Percentiles rank a stretch among this genome's conserved stretches.
Evolutionary conservation across 2,113 vertebrate species (phyloP).

Genomic region (Falcunculus frontatus): DNA sequence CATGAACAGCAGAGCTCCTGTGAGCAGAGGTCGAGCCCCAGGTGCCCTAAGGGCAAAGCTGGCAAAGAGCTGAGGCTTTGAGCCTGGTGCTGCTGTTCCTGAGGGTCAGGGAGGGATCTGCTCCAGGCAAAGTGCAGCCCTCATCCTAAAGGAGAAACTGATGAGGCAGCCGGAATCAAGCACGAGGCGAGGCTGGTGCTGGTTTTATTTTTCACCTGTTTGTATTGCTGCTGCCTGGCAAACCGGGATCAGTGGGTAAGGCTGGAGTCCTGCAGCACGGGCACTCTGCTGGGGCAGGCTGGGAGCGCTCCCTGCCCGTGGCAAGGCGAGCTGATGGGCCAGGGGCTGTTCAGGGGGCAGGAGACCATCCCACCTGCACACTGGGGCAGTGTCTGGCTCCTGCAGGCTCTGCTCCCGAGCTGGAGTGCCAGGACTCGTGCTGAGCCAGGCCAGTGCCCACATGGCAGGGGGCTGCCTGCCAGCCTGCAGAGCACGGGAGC

Average conservation of each 20-base stretch:
- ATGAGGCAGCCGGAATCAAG: neutral
- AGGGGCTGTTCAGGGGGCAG: accelerated
- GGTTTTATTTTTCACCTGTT: neutral
- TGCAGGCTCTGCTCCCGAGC: accelerated
- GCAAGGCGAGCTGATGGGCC: accelerated
- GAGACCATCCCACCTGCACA: neutral
- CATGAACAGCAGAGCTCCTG: neutral
- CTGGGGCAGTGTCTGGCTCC: accelerated
- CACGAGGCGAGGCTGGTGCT: accelerated
- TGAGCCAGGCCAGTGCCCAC: neutral
- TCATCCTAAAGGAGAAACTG: neutral
- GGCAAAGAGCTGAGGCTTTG: neutral
- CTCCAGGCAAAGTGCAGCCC: no score
- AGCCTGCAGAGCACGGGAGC: neutral
- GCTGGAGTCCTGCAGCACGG: neutral
- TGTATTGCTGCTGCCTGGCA: neutral
- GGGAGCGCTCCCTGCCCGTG: accelerated
- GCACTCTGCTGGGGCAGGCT: neutral
- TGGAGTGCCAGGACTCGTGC: neutral
- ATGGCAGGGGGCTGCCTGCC: neutral
- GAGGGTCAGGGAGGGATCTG: neutral
- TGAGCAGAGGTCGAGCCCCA: neutral
- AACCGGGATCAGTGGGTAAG: accelerated
- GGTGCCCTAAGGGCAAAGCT: neutral
- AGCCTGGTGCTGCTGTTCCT: neutral